Conservation (phyloP, 2,888 invertebrate genomes). For the Cephus pygmeus region DNA sequence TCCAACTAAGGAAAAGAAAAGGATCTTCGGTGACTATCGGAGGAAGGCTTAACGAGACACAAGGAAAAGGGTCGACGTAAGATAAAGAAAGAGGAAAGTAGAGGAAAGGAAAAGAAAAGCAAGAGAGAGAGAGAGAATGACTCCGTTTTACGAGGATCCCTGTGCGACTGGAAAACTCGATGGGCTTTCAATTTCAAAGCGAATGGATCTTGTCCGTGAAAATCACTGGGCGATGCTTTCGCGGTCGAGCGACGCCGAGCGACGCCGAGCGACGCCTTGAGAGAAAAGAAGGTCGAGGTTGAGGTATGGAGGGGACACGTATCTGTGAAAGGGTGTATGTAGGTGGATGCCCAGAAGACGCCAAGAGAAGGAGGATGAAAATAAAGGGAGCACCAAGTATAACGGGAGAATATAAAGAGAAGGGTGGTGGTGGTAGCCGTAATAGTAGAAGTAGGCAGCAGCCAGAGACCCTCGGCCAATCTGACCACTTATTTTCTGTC, state of each 20-base stretch:
- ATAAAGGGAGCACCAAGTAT: neutral
- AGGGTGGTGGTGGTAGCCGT: no score
- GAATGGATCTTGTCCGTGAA: slow-evolving; percentile 25
- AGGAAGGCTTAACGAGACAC: no score
- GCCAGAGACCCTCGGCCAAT: slow-evolving; percentile 15
- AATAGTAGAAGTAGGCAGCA: no score
- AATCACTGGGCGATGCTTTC: slow-evolving; percentile 27
- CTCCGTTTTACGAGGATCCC: no score
- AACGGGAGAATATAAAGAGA: no score
- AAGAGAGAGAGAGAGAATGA: no score
- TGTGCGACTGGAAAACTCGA: neutral
- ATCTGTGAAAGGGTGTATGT: no score
- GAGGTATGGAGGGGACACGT: neutral
- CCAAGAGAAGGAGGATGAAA: neutral
- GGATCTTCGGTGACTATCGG: no score
- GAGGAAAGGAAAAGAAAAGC: neutral
- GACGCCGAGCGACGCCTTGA: slow-evolving; percentile 11
- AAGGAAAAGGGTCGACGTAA: neutral
- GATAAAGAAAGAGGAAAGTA: neutral
- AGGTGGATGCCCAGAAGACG: neutral
- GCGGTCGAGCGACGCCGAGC: slow-evolving; percentile 20
- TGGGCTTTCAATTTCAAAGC: slow-evolving; percentile 35
- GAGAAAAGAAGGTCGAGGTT: neutral
- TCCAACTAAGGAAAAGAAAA: no score
- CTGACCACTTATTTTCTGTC: slow-evolving; percentile 30